Percentiles rank a stretch among this genome's conserved stretches.
Conservation (phyloP, 2,888 invertebrate genomes). For the Drosophila testacea region DNA sequence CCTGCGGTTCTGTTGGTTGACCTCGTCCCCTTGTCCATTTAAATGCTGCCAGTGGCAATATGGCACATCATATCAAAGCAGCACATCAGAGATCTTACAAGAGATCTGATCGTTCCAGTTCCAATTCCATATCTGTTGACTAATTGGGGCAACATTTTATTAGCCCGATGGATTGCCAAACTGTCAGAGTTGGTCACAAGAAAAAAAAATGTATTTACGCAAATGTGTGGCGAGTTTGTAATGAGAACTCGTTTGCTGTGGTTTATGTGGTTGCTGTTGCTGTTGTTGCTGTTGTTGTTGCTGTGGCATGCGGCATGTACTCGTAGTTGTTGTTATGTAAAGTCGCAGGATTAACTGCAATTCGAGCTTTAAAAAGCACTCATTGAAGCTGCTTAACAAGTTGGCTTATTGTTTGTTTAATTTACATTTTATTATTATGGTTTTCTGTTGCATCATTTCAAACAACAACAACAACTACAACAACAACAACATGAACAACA, state of each 20-base stretch:
- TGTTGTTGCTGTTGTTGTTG: constrained; percentile 7
- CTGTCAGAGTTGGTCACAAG: constrained; percentile 16
- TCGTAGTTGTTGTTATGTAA: constrained; percentile 58
- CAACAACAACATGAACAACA: constrained; percentile 2
- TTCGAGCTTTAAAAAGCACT: constrained; percentile 18
- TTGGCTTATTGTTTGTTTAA: constrained; percentile 50
- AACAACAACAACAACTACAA: constrained; percentile 14
- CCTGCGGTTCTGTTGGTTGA: constrained; percentile 33
- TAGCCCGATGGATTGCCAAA: constrained; percentile 34
- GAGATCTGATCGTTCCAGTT: constrained; percentile 19
- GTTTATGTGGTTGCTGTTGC: constrained; percentile 5
- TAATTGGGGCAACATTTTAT: constrained; percentile 57
- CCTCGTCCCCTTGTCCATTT: constrained; percentile 33
- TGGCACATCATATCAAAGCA: constrained; percentile 1
- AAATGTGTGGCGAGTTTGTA: constrained; percentile 50
- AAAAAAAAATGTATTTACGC: constrained; percentile 42
- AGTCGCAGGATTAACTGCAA: constrained; percentile 44
- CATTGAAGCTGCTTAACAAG: constrained; percentile 8
- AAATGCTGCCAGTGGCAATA: constrained; percentile 9
- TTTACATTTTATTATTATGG: constrained; percentile 67
- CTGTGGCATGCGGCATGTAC: constrained; percentile 6
- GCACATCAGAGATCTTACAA: background rate
- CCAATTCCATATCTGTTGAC: constrained; percentile 34
- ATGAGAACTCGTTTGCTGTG: constrained; percentile 62
- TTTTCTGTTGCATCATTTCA: constrained; percentile 28